Evolutionary conservation across 37 sponge, comb jelly and placozoan species (phyloP).

Genomic region (Tethya wilhelma): DNA sequence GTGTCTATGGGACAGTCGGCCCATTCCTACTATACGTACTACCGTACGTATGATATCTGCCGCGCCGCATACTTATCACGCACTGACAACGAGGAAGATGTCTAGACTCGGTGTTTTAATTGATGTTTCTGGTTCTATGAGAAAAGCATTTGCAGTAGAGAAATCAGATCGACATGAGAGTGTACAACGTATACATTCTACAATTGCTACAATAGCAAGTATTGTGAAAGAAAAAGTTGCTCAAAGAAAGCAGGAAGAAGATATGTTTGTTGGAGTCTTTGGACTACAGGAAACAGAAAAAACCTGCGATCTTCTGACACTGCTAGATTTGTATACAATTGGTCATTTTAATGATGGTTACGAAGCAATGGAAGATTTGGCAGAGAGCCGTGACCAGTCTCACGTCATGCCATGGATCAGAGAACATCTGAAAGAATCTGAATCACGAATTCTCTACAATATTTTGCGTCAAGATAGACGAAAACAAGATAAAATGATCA

Average conservation of each 20-base stretch:
- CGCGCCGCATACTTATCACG: no score
- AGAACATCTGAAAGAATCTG: slow-evolving; percentile 5
- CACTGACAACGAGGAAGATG: no score
- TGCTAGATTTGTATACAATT: slow-evolving; percentile 13
- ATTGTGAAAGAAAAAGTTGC: slow-evolving; percentile 39
- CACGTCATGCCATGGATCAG: slow-evolving; percentile 37
- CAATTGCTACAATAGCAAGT: slow-evolving; percentile 29
- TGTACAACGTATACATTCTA: slow-evolving; percentile 46
- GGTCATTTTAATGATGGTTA: neutral
- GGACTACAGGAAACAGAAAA: neutral
- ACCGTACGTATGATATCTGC: no score
- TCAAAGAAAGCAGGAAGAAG: neutral
- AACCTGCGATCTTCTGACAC: slow-evolving; percentile 30
- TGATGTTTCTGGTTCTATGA: slow-evolving; percentile 56
- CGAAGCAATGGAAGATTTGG: slow-evolving; percentile 18
- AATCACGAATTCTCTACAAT: slow-evolving; percentile 25
- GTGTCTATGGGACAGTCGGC: no score
- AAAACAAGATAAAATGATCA: slow-evolving; percentile 8
- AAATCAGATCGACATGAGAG: slow-evolving; percentile 1
- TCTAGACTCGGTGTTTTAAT: slow-evolving; percentile 23
- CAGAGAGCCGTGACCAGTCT: slow-evolving; percentile 20
- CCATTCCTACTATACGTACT: no score
- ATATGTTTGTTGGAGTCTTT: slow-evolving; percentile 40
- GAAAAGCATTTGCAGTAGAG: slow-evolving; percentile 15
- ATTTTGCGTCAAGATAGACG: neutral